Conservation (phyloP, 2,113 vertebrate genomes). For the Tringa solitaria region DNA sequence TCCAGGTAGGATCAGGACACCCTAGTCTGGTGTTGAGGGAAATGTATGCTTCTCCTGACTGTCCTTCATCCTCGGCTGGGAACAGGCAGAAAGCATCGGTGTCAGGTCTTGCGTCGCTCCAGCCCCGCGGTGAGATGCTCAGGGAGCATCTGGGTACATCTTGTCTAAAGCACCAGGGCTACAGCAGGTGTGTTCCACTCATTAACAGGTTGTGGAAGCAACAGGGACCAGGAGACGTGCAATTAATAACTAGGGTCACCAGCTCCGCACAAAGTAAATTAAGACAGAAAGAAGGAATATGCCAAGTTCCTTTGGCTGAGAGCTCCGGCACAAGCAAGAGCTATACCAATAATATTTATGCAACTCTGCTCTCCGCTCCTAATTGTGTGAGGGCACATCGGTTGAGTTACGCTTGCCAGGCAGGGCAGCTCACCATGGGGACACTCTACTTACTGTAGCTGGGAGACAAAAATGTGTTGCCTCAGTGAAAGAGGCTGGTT, state of each 20-base stretch:
- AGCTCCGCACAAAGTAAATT: background rate
- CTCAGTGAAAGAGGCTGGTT: background rate
- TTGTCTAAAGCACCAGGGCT: background rate
- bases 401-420: background rate
- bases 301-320: background rate
- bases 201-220: background rate
- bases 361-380: background rate
- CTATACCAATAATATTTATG: background rate
- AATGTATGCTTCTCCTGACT: background rate
- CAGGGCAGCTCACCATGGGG: background rate
- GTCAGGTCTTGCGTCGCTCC: rapidly evolving
- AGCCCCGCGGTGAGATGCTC: rapidly evolving
- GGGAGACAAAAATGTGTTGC: background rate
- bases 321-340: background rate
- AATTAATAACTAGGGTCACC: background rate
- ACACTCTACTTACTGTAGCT: background rate
- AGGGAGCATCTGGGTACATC: background rate
- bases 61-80: background rate
- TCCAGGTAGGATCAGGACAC: background rate
- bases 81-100: background rate
- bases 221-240: background rate
- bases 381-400: rapidly evolving
- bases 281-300: background rate
- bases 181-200: background rate
- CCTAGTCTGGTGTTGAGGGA: background rate